Evolutionary conservation across 2,113 vertebrate genomes (phyloP), one percentile per base, ranked within the genome.

Genomic region (Ameiurus melas): DNA sequence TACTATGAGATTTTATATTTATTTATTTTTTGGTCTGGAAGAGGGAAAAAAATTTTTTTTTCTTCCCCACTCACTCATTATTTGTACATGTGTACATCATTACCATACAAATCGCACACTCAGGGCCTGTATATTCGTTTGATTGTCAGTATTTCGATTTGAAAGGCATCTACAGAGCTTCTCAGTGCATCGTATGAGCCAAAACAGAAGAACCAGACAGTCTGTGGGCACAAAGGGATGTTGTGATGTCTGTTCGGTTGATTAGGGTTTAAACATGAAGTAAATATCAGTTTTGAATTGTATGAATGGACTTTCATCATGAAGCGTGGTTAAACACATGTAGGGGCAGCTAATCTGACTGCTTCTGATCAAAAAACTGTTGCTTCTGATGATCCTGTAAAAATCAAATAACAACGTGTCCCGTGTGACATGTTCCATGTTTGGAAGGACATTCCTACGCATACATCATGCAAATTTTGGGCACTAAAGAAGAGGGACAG

Each of bases 81-180:
- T 57, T 70, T 25, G 78, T 70, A 70, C 58, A 80, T 58, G 62
- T 66, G 60, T 39, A n/a, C 86, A 82, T 87, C 85, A 81, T 87
- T 87, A 81, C 79, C 86, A 87, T 82, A 87, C 33, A 82, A 82
- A 87, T 70, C 79, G 16, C 30, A 30, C 78, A 19, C 60, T 27
- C 33, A 3, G 20, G 22, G 47, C 2, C 77, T 30, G 77, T 80
- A 19, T 55, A 80, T 55, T 55, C 51, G 30, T 80, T 80, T 53
- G 10, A 51, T 51, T 77, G 39, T 77, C 73, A 27, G 39, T 51
- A 27, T 47, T 77, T 77, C 14, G 85, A 86, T 77, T 85, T 77
- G 85, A 75, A 58, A 75, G 51, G 39, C 25, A 75, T 36, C 1
- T 57, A 57, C 71, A 2, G 55, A 62, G 71, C 73, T 62, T 62